Evolutionary conservation across 37 sponge, comb jelly and placozoan genomes (phyloP).

Genomic region (Sycon ciliatum): DNA sequence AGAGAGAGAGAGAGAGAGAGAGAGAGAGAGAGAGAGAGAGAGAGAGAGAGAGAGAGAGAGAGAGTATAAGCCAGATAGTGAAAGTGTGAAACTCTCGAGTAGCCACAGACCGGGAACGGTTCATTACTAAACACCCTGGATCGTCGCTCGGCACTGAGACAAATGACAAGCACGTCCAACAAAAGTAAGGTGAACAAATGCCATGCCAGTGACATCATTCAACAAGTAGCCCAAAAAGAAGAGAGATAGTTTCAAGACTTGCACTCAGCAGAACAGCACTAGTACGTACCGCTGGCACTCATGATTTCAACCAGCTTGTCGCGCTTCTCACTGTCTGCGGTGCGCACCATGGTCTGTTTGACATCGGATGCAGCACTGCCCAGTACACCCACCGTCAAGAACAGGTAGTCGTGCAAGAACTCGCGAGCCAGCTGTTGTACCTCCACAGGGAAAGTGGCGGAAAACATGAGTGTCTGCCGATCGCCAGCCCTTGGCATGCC

Average conservation of each 20-base stretch:
- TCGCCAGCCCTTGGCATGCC: conserved; percentile 58
- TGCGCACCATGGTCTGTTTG: conserved; percentile 60
- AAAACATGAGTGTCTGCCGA: conserved; percentile 94
- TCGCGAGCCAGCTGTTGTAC: conserved; percentile 73
- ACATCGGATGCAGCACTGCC: conserved; percentile 78
- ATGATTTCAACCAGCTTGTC: conserved; percentile 74
- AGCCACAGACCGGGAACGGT: no score
- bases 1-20: no score
- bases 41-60: no score
- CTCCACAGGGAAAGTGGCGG: conserved; percentile 88
- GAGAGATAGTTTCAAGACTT: background rate
- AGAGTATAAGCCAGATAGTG: no score
- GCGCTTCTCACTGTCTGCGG: conserved; percentile 60
- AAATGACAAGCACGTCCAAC: no score
- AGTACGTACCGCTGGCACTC: conserved; percentile 34
- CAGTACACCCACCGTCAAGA: conserved; percentile 79
- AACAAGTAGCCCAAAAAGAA: background rate
- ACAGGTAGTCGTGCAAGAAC: conserved; percentile 75
- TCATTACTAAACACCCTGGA: no score
- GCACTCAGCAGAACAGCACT: background rate
- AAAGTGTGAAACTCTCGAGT: no score
- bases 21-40: no score
- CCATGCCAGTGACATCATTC: conserved; percentile 5
- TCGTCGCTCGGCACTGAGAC: no score
- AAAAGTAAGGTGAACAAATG: background rate